Evolutionary conservation across 2,113 vertebrate genomes (phyloP).

Genomic region (Suricata suricatta): DNA sequence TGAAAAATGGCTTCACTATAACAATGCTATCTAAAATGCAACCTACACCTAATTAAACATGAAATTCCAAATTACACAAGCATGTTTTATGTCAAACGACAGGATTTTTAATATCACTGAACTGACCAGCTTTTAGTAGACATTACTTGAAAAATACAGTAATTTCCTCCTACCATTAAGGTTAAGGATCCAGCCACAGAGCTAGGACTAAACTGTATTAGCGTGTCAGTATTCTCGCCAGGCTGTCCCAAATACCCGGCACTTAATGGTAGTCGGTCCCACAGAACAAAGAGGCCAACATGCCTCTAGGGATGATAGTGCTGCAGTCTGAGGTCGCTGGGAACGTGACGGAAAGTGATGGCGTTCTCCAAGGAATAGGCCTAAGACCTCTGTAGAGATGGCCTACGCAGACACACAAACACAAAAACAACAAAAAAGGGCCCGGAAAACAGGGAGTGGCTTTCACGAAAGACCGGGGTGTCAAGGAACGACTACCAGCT

Average conservation of each 20-base stretch:
- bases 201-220: neutral
- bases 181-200: neutral
- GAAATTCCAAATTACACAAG: neutral
- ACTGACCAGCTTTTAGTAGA: neutral
- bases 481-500: fast-evolving
- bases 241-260: neutral
- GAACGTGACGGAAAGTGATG: neutral
- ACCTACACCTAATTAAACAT: neutral
- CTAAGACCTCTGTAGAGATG: neutral
- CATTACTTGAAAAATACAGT: neutral
- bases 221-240: neutral
- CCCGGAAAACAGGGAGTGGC: neutral
- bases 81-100: neutral
- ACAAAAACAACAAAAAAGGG: neutral
- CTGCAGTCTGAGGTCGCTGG: neutral
- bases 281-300: conserved; percentile 62
- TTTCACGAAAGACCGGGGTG: fast-evolving
- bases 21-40: neutral
- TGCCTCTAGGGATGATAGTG: neutral
- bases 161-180: neutral
- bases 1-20: neutral
- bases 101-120: neutral
- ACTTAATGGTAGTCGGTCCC: neutral
- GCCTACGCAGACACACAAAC: neutral
- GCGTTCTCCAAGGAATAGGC: neutral